Base-by-base conservation (phyloP, 1,140 invertebrate genomes). In the Epicauta chinensis region DNA sequence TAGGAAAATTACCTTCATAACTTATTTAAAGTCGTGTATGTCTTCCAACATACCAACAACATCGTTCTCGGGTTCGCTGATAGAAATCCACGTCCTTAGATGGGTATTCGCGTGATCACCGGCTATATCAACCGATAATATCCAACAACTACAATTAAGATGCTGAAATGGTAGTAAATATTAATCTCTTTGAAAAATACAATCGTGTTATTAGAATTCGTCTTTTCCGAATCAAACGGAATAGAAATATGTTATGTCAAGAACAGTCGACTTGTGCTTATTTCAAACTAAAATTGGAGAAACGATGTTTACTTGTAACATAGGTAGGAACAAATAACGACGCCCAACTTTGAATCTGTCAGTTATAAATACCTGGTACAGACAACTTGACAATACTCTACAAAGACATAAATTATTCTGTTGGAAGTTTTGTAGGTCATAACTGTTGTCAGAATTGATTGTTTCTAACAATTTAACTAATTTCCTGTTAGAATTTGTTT, bases 281-380 rank as follows among this genome's bases (percentile, higher is more conserved):
- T n/a, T 16, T 16, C 16, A 17, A 17, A 16, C 37, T 47, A 38
- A 23, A 23, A 23, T 23, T 0, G 23, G 17, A 7, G 23, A 23
- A 23, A 23, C 1, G 31, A 46, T 46, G 43, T 46, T 46, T 46
- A 46, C 43, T 46, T 17, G 43, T 36, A 46, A 46, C 43, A 46
- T 36, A 46, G 43, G 43, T 46, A n/a, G 43, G 43, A 46, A 47
- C 45, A 47, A 47, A 47, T 47, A 47, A 47, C 34, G 45, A 47
- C 45, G 45, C 45, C 45, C 45, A 47, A 47, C 32, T 47, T 47
- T 47, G 45, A 47, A 47, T 47, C 45, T 47, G 45, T 47, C 45
- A 47, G 45, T 47, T 47, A 47, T 47, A 47, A 47, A 47, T 47
- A 47, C 45, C 45, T 47, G 45, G 45, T 47, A 37, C 45, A 32